Evolutionary conservation across 2,888 invertebrate species (phyloP), one percentile per base, ranked within the genome.

Genomic region (Lithophane leautieri): DNA sequence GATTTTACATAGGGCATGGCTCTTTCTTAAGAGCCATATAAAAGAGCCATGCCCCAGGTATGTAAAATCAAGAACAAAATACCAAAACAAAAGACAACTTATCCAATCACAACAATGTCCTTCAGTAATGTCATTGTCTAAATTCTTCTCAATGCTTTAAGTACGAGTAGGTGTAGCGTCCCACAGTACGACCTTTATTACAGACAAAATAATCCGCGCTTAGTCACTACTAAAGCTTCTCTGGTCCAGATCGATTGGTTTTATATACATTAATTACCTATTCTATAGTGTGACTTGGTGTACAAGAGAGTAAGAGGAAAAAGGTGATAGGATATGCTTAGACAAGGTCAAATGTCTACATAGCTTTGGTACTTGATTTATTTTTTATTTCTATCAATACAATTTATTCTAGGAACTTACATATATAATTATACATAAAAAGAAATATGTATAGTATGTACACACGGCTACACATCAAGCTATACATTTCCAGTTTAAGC

Each of bases 141-240:
- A 28, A 25, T n/a, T 65, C 70, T 52, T 14, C 44, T 25, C 52
- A 52, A 68, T 68, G 19, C 0, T 67, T 22, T 42, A 58, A 62
- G 44, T 47, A 25, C 8, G 66, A 62, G 44, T 47, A 25, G 12
- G 66, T 62, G 9, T 8, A 8, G 12, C 65, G 70, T n/a, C 81
- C 82, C 70, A 81, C 73, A 54, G n/a, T 1, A 9, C 11, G 66
- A 73, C 67, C 70, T 81, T 76, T 50, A 50, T 28, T 52, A 16
- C 16, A 19, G 9, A 52, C 63, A 69, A 66, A 34, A 34, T 34
- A 6, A 44, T 47, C n/a, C 1, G 11, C 58, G 44, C 62, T 70
- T 70, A 58, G 52, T 76, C 28, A 81, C 56, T 54, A 4, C 34
- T 34, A 65, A 47, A 47, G 62, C 34, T 70, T 66, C 44, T 42